Evolutionary conservation across 1,140 invertebrate species (phyloP).

Genomic region (Euura lappo): DNA sequence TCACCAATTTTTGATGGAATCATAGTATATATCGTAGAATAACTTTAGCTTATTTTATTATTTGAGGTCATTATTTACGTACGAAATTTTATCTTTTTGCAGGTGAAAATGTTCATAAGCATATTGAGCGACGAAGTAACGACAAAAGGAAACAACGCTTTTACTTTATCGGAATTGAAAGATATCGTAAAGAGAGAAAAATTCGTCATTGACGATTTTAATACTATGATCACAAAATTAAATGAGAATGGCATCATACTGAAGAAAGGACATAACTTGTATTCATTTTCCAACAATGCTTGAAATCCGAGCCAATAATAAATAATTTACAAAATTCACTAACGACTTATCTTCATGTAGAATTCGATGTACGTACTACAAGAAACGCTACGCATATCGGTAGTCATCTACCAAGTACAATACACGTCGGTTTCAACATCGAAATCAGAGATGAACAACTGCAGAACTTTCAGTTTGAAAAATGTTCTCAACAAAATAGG

Average conservation of each 20-base stretch:
- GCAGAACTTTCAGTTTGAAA: too few species aligned
- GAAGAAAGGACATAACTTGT: conserved; percentile 81
- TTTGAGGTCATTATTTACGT: background rate
- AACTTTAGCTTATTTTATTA: conserved; percentile 15
- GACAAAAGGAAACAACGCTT: conserved; percentile 71
- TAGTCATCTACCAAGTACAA: too few species aligned
- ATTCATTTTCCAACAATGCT: conserved; percentile 41
- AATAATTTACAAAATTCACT: too few species aligned
- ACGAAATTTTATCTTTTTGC: conserved; percentile 42
- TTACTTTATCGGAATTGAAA: conserved; percentile 79
- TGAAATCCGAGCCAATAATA: too few species aligned
- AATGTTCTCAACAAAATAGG: too few species aligned
- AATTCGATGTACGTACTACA: too few species aligned
- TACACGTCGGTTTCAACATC: too few species aligned
- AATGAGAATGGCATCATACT: conserved; percentile 87
- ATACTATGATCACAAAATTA: conserved; percentile 73
- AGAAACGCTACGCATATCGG: too few species aligned
- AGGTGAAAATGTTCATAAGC: conserved; percentile 80
- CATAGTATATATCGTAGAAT: background rate
- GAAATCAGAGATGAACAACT: too few species aligned
- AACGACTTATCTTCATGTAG: too few species aligned
- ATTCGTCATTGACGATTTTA: conserved; percentile 66
- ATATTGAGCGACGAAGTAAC: conserved; percentile 70
- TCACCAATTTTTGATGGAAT: too few species aligned
- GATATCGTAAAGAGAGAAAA: conserved; percentile 70